phyloP scores from a whole-genome alignment of 2,888 invertebrate species.

The Pomacea canaliculata region DNA sequence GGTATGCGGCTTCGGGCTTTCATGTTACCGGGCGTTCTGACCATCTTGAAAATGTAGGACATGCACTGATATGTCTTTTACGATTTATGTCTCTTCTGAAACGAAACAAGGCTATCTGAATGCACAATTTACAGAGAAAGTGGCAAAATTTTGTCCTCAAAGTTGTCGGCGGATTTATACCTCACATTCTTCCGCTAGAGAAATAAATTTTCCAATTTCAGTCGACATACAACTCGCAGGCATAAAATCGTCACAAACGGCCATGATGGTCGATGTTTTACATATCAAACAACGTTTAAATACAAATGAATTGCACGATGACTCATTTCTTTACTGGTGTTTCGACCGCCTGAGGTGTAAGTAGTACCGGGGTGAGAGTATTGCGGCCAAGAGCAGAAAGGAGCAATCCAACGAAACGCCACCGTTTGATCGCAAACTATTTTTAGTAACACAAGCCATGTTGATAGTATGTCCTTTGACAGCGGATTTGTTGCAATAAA shows the following conservation, averaged over 20 bases:
- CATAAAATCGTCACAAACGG: slow-evolving; percentile 16
- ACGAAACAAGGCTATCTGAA: no score
- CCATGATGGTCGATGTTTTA: slow-evolving; percentile 9
- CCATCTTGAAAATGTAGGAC: slow-evolving; percentile 4
- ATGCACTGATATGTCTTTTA: not conserved
- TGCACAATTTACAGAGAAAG: not conserved
- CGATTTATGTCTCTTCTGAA: not conserved
- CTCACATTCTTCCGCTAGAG: slow-evolving; percentile 45
- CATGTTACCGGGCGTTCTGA: slow-evolving; percentile 2
- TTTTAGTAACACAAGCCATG: slow-evolving; percentile 40
- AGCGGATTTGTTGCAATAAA: slow-evolving; percentile 5
- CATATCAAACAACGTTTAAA: not conserved
- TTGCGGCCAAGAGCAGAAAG: slow-evolving; percentile 50
- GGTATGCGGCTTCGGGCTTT: slow-evolving; percentile 35
- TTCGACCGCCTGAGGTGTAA: slow-evolving; percentile 33
- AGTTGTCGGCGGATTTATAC: slow-evolving; percentile 43
- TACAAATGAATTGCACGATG: not conserved
- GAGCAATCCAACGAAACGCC: slow-evolving; percentile 45
- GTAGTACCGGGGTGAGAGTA: slow-evolving; percentile 48
- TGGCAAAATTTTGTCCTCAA: not conserved
- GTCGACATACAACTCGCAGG: slow-evolving; percentile 10
- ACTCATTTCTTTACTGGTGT: not conserved
- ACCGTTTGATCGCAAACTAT: slow-evolving; percentile 38
- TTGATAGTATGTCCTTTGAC: slow-evolving; percentile 36
- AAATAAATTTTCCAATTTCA: slow-evolving; percentile 34